Percentiles rank a stretch among this genome's conserved stretches.
phyloP scores from a whole-genome alignment of 2,113 vertebrate species.

The Smithornis capensis region DNA sequence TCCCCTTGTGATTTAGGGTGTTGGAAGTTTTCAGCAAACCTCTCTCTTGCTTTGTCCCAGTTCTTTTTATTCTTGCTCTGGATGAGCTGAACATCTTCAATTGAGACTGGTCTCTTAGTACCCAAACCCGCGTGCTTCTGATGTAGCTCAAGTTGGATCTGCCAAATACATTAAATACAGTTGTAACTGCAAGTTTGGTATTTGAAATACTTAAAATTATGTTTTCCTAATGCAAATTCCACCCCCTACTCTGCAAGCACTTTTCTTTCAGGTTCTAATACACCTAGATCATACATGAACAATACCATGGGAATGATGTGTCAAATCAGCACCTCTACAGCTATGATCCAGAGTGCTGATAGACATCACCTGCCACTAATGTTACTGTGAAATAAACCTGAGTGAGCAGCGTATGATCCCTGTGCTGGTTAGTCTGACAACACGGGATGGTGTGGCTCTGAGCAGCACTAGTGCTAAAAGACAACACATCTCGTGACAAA shows the following conservation, averaged over 20 bases:
- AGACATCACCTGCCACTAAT: background rate
- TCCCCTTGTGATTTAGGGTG: constrained; percentile 71
- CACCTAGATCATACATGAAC: background rate
- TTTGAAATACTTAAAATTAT: background rate
- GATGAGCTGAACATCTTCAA: constrained; percentile 79
- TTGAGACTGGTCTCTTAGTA: constrained; percentile 70
- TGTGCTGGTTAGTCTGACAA: background rate
- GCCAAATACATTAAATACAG: background rate
- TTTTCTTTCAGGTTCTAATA: background rate
- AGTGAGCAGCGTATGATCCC: fast-evolving
- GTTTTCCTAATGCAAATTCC: background rate
- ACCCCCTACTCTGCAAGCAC: fast-evolving
- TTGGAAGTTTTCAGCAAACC: constrained; percentile 87
- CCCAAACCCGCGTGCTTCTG: constrained; percentile 89
- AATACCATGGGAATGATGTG: background rate
- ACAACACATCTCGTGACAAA: background rate
- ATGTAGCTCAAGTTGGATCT: constrained; percentile 89
- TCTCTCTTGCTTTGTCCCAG: constrained; percentile 94
- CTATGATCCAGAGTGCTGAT: background rate
- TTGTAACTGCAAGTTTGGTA: background rate
- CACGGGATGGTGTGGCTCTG: background rate
- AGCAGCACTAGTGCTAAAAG: background rate
- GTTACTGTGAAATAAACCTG: background rate
- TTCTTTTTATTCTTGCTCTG: constrained; percentile 87
- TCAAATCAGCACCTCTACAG: background rate